Percentiles rank a stretch among this genome's conserved stretches.
Conservation (phyloP, 2,113 vertebrate species). For the Thunnus maccoyii region DNA sequence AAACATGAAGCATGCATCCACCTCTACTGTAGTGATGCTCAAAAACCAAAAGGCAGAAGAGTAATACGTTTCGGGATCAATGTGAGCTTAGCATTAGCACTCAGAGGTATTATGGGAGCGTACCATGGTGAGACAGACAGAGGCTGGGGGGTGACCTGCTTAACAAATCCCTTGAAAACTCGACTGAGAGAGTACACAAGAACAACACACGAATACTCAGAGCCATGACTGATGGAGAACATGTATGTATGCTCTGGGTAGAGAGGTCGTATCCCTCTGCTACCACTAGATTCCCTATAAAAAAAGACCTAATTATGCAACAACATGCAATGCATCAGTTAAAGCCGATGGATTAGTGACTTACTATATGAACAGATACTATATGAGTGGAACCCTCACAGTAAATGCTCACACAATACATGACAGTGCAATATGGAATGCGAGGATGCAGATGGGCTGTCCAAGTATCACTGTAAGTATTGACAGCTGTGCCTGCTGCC, state of each 20-base stretch:
- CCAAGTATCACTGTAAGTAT: slow-evolving; percentile 60
- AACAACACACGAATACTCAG: neutral
- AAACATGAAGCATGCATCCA: neutral
- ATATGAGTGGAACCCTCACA: slow-evolving; percentile 15
- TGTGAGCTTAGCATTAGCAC: slow-evolving; percentile 66
- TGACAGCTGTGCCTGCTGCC: slow-evolving; percentile 68
- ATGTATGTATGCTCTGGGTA: neutral
- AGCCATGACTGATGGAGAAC: neutral
- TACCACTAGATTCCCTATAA: neutral
- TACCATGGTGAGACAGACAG: slow-evolving; percentile 49
- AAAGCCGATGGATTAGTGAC: slow-evolving; percentile 6
- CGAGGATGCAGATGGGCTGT: slow-evolving; percentile 53
- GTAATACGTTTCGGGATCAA: slow-evolving; percentile 64
- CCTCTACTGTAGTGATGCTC: slow-evolving; percentile 20
- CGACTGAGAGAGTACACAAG: slow-evolving; percentile 17
- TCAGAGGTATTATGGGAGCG: slow-evolving; percentile 54
- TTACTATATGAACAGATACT: slow-evolving; percentile 9
- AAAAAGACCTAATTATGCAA: slow-evolving; percentile 33
- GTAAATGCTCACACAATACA: slow-evolving; percentile 22
- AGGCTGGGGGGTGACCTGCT: slow-evolving; percentile 60
- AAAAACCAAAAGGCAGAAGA: slow-evolving; percentile 52
- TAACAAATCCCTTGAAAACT: slow-evolving; percentile 72
- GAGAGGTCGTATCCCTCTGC: neutral
- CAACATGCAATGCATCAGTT: slow-evolving; percentile 7
- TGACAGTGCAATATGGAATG: slow-evolving; percentile 31